Evolutionary conservation across 2,797 vertebrate genomes (phyloP), one percentile per base, ranked within the genome.

Genomic region (Thaleichthys pacificus): DNA sequence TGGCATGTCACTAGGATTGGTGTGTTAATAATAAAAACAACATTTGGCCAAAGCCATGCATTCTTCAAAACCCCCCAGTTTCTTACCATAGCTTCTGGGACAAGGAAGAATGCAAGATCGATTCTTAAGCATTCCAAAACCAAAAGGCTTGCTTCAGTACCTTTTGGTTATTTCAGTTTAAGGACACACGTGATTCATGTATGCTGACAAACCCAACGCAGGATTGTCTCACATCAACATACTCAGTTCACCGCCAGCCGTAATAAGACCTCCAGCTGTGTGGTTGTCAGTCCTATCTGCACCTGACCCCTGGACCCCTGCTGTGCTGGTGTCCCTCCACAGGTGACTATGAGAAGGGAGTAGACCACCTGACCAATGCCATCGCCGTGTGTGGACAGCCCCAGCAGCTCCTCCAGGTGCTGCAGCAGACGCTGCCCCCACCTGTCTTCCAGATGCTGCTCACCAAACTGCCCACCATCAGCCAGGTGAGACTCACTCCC

Each of bases 401-500:
- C 0, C 97, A 98, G 92, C 97, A 99, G 90, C 89, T 98, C 58
- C 89, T 98, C 70, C 97, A 98, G 85, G 97, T 98, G 61, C 86
- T 99, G 69, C 97, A 98, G 91, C 97, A 99, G 73, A 98, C 97
- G 1, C 93, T 98, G 69, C 97, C 96, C 3, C 95, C 96, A 0
- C 96, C 96, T 0, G 97, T 99, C 86, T 98, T 99, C 89, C 97
- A 99, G 93, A 98, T 98, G 96, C 94, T 99, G 79, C 95, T 99
- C 85, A 97, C 96, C 75, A 98, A 98, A 84, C 94, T 99, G 70
- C 97, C 96, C 75, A 95, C 94, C 79, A 97, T 99, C 86, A 96
- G 95, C 90, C 89, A 70, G 63, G 63, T 66, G 32, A 35, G 32
- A 35, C 32, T 35, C 32, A 8, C 32, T 30, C 26, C 3, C 26